These are phyloP conservation scores for Neodon shergylaensis DNA, from an alignment of 2,113 vertebrate species.

Conservation along the genomic window DNA sequence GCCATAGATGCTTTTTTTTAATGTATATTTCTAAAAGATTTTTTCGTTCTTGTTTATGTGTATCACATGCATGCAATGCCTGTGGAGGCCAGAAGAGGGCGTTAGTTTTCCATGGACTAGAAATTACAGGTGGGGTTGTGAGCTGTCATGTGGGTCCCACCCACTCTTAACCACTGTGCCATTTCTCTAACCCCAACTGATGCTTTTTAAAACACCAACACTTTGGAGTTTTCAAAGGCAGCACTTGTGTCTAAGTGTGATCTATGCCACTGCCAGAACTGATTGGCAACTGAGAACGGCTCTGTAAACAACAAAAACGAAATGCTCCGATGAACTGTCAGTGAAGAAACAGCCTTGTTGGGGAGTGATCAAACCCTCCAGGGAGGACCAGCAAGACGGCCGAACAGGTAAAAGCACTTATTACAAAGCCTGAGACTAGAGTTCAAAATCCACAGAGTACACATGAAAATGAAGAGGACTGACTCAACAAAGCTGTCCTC, in stretches of 20 bases:
- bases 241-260: neutral
- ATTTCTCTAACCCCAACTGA: neutral
- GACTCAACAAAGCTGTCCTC: neutral
- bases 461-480: neutral
- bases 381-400: neutral
- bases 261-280: neutral
- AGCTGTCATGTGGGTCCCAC: neutral
- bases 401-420: neutral
- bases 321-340: neutral
- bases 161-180: neutral
- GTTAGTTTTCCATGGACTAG: neutral
- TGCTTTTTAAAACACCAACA: neutral
- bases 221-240: neutral
- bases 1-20: neutral
- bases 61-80: neutral
- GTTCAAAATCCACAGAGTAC: neutral
- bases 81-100: neutral
- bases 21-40: neutral
- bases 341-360: neutral
- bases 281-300: neutral
- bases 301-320: neutral
- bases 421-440: neutral
- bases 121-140: neutral
- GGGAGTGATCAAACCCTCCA: neutral
- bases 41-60: neutral